Evolutionary conservation across 2,113 vertebrate genomes (phyloP).

Genomic region (Ciconia boyciana): DNA sequence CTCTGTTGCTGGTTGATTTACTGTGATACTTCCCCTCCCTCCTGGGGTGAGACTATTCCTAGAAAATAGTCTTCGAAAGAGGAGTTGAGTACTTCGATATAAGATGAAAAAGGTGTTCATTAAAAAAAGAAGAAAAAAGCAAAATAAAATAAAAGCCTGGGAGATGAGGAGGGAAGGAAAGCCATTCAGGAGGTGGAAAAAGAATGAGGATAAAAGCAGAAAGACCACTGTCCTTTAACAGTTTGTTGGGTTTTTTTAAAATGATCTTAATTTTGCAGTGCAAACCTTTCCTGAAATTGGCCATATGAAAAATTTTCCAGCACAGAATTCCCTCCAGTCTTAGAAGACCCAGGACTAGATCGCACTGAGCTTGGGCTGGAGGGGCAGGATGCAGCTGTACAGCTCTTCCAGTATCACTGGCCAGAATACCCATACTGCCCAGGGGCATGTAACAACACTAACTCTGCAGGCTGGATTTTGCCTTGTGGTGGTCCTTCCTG

Average conservation of each 20-base stretch:
- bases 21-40: background rate
- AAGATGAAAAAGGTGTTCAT: background rate
- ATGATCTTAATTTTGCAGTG: background rate
- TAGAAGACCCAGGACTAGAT: background rate
- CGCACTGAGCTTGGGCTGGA: background rate
- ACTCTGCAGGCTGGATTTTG: background rate
- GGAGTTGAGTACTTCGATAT: background rate
- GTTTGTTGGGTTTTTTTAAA: background rate
- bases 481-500: background rate
- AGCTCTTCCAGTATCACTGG: background rate
- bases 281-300: background rate
- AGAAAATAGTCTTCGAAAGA: background rate
- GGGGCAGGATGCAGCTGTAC: background rate
- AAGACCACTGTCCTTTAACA: background rate
- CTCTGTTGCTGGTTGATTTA: background rate
- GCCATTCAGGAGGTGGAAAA: background rate
- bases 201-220: background rate
- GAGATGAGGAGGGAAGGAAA: background rate
- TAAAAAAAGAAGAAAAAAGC: background rate
- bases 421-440: background rate
- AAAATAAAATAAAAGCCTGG: background rate
- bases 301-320: background rate
- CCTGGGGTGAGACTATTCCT: background rate
- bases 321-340: background rate
- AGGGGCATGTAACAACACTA: background rate